These are phyloP conservation scores for Branchinecta sandiegonensis DNA, from an alignment of 2,888 invertebrate genomes.

Conservation along the genomic window DNA sequence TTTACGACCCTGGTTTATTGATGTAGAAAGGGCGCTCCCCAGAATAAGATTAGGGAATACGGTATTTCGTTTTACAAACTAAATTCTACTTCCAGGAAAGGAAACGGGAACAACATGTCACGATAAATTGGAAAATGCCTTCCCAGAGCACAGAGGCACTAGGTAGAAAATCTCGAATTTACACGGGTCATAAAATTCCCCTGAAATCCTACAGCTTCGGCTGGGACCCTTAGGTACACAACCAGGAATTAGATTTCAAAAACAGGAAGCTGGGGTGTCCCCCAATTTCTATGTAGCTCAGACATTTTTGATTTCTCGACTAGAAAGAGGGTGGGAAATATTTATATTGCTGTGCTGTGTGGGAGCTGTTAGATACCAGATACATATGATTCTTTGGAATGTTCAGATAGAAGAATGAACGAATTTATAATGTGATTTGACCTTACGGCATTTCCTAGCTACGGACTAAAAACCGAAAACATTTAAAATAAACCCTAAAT, in stretches of 20 bases:
- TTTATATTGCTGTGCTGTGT: too few relatives aligned
- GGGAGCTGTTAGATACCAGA: too few relatives aligned
- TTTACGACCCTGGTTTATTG: neutral
- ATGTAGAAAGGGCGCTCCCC: neutral
- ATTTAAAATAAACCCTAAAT: too few relatives aligned
- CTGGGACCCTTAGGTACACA: neutral
- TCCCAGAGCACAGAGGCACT: neutral
- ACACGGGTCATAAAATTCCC: neutral
- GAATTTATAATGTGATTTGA: too few relatives aligned
- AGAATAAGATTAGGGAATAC: conserved; percentile 3
- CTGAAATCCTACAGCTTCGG: neutral
- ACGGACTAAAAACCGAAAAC: too few relatives aligned
- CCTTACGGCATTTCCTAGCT: too few relatives aligned
- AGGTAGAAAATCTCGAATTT: conserved; percentile 8
- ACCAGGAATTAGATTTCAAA: conserved; percentile 1
- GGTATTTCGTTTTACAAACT: neutral
- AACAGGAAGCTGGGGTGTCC: too few relatives aligned
- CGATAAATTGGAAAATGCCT: conserved; percentile 11
- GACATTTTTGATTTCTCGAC: too few relatives aligned
- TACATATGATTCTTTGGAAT: too few relatives aligned
- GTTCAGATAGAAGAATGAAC: too few relatives aligned
- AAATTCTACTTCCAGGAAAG: neutral
- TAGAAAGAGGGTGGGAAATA: too few relatives aligned
- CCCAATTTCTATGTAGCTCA: too few relatives aligned
- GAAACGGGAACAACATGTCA: conserved; percentile 12